Conservation (phyloP, 2,797 vertebrate species). For the Microctenopoma steveboyesi region DNA sequence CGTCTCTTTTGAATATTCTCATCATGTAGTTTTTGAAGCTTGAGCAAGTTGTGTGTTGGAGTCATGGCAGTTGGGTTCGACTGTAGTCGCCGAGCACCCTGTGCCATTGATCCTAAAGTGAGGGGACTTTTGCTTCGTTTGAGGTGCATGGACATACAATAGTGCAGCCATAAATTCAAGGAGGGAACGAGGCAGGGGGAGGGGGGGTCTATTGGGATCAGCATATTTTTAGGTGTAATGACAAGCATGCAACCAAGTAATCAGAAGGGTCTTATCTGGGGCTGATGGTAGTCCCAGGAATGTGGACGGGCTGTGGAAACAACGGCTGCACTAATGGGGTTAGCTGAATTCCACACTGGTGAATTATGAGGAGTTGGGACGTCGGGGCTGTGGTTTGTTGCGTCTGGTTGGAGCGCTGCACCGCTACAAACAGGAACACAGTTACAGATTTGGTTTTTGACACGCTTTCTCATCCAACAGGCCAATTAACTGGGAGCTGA, state of each 20-base stretch:
- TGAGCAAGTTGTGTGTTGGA: slow-evolving; percentile 3
- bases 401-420: slow-evolving; percentile 88
- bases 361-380: slow-evolving; percentile 85
- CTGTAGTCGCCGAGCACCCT: slow-evolving; percentile 24
- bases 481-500: slow-evolving; percentile 83
- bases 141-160: slow-evolving; percentile 37
- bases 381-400: slow-evolving; percentile 89
- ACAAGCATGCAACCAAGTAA: slow-evolving; percentile 75
- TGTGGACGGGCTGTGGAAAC: slow-evolving; percentile 79
- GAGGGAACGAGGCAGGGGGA: not conserved
- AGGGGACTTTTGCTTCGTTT: slow-evolving; percentile 26
- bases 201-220: slow-evolving; percentile 66
- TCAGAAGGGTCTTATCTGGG: slow-evolving; percentile 84
- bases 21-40: slow-evolving; percentile 25
- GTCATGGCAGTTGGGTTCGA: not conserved
- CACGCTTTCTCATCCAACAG: slow-evolving; percentile 83
- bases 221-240: slow-evolving; percentile 77
- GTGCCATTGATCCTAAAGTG: slow-evolving; percentile 24
- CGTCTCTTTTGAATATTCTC: slow-evolving; percentile 31
- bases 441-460: slow-evolving; percentile 83
- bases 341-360: slow-evolving; percentile 82
- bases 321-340: slow-evolving; percentile 75
- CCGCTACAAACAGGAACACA: slow-evolving; percentile 73
- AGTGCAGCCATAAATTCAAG: slow-evolving; percentile 53
- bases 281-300: slow-evolving; percentile 71